A percentile compares a stretch with the other conserved stretches of the same genome.
Conservation (phyloP, 2,113 vertebrate species). For the Centrocercus urophasianus region DNA sequence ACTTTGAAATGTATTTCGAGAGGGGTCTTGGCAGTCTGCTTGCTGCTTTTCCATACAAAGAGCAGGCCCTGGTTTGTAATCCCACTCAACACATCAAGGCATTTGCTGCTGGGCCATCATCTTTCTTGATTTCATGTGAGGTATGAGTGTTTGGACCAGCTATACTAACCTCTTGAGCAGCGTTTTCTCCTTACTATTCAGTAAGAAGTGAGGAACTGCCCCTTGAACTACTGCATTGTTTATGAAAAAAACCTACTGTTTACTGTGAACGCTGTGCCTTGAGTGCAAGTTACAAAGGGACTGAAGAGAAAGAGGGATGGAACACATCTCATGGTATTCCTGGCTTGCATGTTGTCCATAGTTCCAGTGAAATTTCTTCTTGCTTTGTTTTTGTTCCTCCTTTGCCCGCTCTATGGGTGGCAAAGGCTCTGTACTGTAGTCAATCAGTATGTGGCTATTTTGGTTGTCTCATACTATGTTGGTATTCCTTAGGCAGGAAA, state of each 20-base stretch:
- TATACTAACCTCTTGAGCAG: neutral
- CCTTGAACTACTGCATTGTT: neutral
- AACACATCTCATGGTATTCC: neutral
- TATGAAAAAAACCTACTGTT: neutral
- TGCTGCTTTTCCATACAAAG: constrained; percentile 8
- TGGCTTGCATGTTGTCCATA: neutral
- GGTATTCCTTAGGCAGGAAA: neutral
- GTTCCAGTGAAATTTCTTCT: neutral
- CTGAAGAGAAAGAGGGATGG: neutral
- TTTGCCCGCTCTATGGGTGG: neutral
- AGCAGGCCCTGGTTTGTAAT: constrained; percentile 19
- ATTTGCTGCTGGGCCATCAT: neutral
- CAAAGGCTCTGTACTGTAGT: neutral
- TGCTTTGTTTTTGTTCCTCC: neutral
- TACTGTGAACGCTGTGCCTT: neutral
- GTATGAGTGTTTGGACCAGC: neutral
- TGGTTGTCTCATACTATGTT: neutral
- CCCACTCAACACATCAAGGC: neutral
- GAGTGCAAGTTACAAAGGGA: neutral
- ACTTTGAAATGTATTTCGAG: constrained; percentile 59
- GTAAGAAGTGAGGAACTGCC: neutral
- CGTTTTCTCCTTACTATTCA: neutral
- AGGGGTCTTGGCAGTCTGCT: constrained; percentile 51
- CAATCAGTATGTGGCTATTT: neutral
- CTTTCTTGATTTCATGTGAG: neutral